Evolutionary conservation across 2,113 vertebrate genomes (phyloP), one percentile per base, ranked within the genome.

Genomic region (Chaetodon auriga): DNA sequence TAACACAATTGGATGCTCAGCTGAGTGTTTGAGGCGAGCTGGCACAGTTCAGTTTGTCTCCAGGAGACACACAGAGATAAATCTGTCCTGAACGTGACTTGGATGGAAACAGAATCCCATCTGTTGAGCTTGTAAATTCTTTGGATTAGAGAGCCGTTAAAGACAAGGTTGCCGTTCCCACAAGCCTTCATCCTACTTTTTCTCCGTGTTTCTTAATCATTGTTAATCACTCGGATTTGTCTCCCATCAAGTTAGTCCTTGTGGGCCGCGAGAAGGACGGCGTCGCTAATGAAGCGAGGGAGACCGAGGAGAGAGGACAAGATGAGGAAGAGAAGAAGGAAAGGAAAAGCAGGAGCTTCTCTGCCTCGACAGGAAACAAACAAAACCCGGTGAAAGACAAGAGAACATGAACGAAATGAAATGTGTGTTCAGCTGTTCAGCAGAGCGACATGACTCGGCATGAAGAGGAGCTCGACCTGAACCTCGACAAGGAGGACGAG

Each of bases 151-250:
- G 54, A 74, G 73, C 71, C 4, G 58, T 70, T 80, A 82, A 76
- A 86, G 72, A 72, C 66, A n/a, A 81, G 82, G 73, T 71, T 81
- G 18, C 58, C 41, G 13, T 45, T 82, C 75, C 81, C 81, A 43
- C 45, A 0, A 8, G 78, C 64, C 69, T 68, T 12, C 64, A 21
- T 54, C 16, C 1, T 46, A 55, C 48, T 61, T 77, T 48, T 73
- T 36, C 25, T 62, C 15, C 9, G 1, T 73, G 68, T 80, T 57
- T 72, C 69, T 35, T 91, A 88, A 85, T 88, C 81, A 35, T 72
- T 46, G 73, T 66, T 90, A 73, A 91, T 86, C 72, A 49, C 81
- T 36, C 1, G 15, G 81, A 90, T 88, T 78, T 78, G 72, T 80
- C 73, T 73, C 65, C 36, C 64, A 18, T 66, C 61, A 55, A 14